Conservation (phyloP, 2,797 vertebrate species). For the Neosilurus hyrtlii region DNA sequence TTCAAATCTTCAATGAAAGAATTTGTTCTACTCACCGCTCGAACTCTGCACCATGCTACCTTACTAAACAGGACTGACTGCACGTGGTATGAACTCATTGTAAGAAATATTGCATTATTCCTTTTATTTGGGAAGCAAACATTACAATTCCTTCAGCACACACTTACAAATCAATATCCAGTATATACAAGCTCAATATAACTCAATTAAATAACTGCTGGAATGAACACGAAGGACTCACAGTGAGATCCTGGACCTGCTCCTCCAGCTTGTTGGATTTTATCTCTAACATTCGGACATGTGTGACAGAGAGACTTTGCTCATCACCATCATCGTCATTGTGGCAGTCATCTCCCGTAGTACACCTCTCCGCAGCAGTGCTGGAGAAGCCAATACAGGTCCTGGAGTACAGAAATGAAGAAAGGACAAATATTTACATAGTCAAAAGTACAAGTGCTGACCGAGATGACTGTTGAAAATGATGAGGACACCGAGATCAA, state of each 20-base stretch:
- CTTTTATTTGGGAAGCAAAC: no score
- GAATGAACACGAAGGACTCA: conserved; percentile 61
- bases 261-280: conserved; percentile 78
- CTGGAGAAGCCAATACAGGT: conserved; percentile 65
- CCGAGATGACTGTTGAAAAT: neutral
- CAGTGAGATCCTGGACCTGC: conserved; percentile 78
- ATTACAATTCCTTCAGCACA: no score
- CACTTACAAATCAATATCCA: no score
- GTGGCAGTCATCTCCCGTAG: conserved; percentile 74
- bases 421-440: neutral
- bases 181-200: no score
- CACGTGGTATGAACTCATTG: no score
- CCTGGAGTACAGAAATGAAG: conserved; percentile 55
- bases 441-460: neutral
- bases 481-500: neutral
- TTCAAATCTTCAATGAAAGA: neutral
- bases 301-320: conserved; percentile 63
- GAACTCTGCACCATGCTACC: neutral
- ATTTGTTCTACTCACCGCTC: neutral
- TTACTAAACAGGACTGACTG: neutral
- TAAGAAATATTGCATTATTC: no score
- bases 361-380: conserved; percentile 77
- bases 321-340: conserved; percentile 72
- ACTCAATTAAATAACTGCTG: neutral
- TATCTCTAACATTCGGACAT: conserved; percentile 68